Conservation (phyloP, 2,797 vertebrate genomes). For the Ciconia nigra region DNA sequence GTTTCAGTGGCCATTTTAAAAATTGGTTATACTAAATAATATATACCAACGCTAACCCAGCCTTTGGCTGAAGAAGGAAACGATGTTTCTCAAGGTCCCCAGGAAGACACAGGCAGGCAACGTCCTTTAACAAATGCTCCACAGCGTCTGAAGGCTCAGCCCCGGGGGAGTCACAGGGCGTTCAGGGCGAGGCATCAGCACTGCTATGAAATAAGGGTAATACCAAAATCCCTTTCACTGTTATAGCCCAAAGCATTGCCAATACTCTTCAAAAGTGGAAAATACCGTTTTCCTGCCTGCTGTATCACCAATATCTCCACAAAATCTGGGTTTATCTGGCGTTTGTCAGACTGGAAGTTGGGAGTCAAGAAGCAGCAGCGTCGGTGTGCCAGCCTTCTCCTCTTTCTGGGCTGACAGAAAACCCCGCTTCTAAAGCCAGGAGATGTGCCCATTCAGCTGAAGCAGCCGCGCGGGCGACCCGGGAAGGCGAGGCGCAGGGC, state of each 20-base stretch:
- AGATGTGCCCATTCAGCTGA: rapidly evolving
- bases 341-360: too few species aligned
- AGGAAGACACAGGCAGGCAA: too few species aligned
- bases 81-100: not conserved
- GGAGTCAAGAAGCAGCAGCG: not conserved
- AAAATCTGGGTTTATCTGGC: not conserved
- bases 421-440: not conserved
- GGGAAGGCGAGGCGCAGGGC: not conserved
- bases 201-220: not conserved
- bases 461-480: not conserved
- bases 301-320: not conserved
- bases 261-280: not conserved
- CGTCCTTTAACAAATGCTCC: not conserved
- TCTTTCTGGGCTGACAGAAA: not conserved
- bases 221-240: not conserved
- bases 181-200: not conserved
- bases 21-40: not conserved
- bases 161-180: rapidly evolving
- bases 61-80: not conserved
- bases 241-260: not conserved
- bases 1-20: not conserved
- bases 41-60: not conserved
- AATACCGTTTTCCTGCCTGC: not conserved
- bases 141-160: rapidly evolving
- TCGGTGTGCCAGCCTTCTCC: not conserved